Conservation (phyloP, 2,888 invertebrate genomes). For the Leistus spinibarbis region DNA sequence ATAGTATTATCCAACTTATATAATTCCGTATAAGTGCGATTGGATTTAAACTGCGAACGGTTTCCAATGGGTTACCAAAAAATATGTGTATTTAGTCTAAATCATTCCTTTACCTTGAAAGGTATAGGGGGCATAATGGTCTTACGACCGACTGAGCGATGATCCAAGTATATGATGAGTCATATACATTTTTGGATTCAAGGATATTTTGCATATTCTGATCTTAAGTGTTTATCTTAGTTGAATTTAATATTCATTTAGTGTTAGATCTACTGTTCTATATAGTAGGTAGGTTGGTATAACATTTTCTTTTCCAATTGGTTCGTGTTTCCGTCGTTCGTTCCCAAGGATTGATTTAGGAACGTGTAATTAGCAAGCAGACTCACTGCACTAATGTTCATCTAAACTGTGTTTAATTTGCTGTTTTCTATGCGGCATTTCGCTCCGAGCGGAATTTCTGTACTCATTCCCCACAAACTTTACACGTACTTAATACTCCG, state of each 20-base stretch:
- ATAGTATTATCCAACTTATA: too few species aligned
- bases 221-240: not conserved
- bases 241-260: not conserved
- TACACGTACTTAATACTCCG: not conserved
- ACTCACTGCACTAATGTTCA: slow-evolving; percentile 4
- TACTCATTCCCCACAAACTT: not conserved
- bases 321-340: not conserved
- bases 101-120: too few species aligned
- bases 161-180: too few species aligned
- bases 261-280: not conserved
- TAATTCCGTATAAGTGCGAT: too few species aligned
- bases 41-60: too few species aligned
- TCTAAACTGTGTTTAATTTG: slow-evolving; percentile 25
- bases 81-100: too few species aligned
- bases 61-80: too few species aligned
- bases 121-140: too few species aligned
- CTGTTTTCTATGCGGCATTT: not conserved
- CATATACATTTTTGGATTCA: too few species aligned
- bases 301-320: not conserved
- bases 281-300: not conserved
- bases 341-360: slow-evolving; percentile 25
- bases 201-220: too few species aligned
- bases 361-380: slow-evolving; percentile 25
- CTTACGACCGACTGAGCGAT: too few species aligned
- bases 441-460: not conserved